phyloP scores from a whole-genome alignment of 2,113 vertebrate genomes.

The Riparia riparia region DNA sequence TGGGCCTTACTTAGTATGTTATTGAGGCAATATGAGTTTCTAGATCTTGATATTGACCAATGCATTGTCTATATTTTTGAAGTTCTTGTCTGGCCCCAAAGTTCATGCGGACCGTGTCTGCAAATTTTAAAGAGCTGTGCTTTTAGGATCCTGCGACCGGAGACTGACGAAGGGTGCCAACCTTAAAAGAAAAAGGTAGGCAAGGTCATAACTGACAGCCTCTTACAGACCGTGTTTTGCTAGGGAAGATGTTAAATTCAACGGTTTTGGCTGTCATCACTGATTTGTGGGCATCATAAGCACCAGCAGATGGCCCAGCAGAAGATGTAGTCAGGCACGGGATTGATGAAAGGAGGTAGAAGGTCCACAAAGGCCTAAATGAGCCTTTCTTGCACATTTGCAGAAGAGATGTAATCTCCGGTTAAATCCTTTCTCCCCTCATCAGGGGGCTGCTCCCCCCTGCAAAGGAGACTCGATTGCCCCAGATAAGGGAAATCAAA shows the following conservation, averaged over 20 bases:
- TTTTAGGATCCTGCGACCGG: neutral
- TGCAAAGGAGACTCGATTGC: constrained; percentile 26
- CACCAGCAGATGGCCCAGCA: constrained; percentile 41
- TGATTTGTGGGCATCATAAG: neutral
- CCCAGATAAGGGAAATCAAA: constrained; percentile 51
- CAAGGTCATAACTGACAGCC: neutral
- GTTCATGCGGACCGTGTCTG: neutral
- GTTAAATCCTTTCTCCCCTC: constrained; percentile 44
- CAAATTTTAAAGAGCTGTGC: neutral
- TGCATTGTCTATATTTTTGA: neutral
- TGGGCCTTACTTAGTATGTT: neutral
- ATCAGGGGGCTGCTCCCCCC: constrained; percentile 1
- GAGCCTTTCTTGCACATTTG: constrained; percentile 47
- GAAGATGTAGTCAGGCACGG: neutral
- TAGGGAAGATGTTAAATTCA: neutral
- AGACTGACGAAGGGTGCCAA: neutral
- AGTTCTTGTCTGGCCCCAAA: neutral
- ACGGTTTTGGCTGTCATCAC: neutral
- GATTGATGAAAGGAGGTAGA: constrained; percentile 23
- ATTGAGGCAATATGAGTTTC: neutral
- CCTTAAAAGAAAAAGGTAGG: neutral
- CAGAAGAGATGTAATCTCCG: constrained; percentile 27
- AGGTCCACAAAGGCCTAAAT: constrained; percentile 37
- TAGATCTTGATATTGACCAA: neutral
- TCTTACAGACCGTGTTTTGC: neutral